Conservation (phyloP, 2,888 invertebrate genomes). For the Lithophane socia region DNA sequence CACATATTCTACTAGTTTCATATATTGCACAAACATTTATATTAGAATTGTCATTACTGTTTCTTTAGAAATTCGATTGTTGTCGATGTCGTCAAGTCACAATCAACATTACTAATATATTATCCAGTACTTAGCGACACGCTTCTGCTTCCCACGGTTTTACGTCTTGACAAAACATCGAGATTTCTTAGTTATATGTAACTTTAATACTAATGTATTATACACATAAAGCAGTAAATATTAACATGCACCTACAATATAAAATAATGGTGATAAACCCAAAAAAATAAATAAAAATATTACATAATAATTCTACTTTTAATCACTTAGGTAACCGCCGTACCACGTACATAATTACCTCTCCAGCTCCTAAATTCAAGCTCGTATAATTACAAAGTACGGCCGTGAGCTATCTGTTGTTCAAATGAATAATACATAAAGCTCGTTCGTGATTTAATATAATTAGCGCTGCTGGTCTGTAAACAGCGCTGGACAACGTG, state of each 20-base stretch:
- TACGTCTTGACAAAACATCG: too few species aligned
- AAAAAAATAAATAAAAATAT: background rate
- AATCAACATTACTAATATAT: background rate
- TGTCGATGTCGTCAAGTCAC: too few species aligned
- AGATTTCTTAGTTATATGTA: too few species aligned
- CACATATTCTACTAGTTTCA: background rate
- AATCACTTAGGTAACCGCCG: background rate
- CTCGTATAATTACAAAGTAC: constrained; percentile 9
- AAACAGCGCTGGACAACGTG: constrained; percentile 1
- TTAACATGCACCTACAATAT: background rate
- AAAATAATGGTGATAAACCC: background rate
- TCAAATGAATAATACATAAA: constrained; percentile 30
- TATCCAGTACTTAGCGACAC: too few species aligned
- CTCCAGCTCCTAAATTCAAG: background rate
- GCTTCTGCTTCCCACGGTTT: too few species aligned
- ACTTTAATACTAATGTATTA: too few species aligned
- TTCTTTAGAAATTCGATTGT: background rate
- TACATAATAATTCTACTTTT: background rate
- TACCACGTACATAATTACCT: background rate
- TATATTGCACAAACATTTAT: background rate
- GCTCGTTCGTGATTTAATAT: constrained; percentile 40
- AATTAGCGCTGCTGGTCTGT: constrained; percentile 21
- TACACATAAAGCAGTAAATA: too few species aligned
- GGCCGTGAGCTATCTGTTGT: constrained; percentile 16
- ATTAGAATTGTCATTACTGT: background rate